A percentile compares a stretch with the other conserved stretches of the same genome.
These are phyloP conservation scores for Papilio gigon DNA, from an alignment of 2,888 invertebrate genomes.

Conservation along the genomic window DNA sequence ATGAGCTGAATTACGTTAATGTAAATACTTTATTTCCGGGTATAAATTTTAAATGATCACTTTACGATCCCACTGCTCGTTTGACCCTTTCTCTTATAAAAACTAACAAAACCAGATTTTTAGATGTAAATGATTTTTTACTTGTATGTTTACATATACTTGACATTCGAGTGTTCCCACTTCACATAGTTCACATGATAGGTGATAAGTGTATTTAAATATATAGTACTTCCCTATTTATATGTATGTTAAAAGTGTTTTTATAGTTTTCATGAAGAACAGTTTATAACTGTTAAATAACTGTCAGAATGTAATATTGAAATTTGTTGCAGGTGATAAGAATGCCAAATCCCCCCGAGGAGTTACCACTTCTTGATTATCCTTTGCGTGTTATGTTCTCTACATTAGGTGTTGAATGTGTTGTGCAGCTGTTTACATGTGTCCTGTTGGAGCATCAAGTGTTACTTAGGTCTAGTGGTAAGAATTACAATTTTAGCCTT, in stretches of 20 bases:
- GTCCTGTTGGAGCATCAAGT: conserved; percentile 98
- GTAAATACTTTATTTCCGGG: no score
- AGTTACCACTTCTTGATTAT: conserved; percentile 97
- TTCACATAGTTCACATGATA: neutral
- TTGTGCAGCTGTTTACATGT: conserved; percentile 96
- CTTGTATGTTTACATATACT: no score
- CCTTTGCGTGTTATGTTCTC: conserved; percentile 93
- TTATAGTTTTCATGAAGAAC: no score
- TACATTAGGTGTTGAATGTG: conserved; percentile 94
- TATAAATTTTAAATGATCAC: no score
- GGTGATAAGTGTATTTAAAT: neutral
- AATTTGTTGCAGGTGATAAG: conserved; percentile 83
- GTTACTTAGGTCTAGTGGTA: conserved; percentile 94
- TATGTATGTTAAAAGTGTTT: no score
- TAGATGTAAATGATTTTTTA: no score
- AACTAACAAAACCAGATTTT: no score
- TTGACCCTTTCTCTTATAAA: no score
- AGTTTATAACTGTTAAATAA: neutral
- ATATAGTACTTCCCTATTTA: no score
- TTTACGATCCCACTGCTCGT: no score
- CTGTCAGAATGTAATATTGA: neutral
- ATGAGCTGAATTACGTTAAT: no score
- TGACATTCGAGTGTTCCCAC: neutral
- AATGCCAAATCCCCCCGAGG: conserved; percentile 88
- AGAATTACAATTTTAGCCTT: conserved; percentile 43